Conservation (phyloP, 2,888 invertebrate genomes). For the Himalopsyche japonica region DNA sequence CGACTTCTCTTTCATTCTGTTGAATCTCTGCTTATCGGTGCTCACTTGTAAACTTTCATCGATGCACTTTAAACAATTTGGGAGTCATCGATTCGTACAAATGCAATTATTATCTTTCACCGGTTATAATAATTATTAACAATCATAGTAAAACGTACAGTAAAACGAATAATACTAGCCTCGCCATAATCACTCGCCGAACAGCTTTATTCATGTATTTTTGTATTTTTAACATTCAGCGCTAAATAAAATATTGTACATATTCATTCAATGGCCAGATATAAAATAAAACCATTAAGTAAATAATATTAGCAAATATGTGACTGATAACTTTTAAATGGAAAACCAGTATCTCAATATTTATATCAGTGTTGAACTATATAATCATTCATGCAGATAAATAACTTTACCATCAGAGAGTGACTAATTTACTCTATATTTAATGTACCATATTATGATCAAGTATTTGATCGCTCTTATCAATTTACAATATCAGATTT, state of each 20-base stretch:
- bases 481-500: neutral
- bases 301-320: neutral
- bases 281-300: neutral
- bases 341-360: neutral
- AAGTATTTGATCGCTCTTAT: neutral
- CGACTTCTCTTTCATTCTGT: neutral
- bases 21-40: neutral
- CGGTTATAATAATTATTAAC: neutral
- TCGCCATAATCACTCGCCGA: neutral
- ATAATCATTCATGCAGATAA: too few species aligned
- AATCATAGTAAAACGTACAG: neutral
- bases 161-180: neutral
- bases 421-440: neutral
- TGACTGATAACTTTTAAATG: neutral
- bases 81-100: neutral
- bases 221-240: neutral
- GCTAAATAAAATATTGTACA: neutral
- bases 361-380: too few species aligned
- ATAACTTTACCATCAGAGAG: neutral
- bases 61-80: neutral
- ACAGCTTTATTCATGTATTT: neutral
- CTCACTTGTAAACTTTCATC: neutral
- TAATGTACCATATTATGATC: neutral
- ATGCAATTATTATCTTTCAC: neutral
- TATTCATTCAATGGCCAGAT: neutral